Percentiles rank a stretch among this genome's conserved stretches.
Conservation (phyloP, 2,797 vertebrate species). For the Sebastes cheni region DNA sequence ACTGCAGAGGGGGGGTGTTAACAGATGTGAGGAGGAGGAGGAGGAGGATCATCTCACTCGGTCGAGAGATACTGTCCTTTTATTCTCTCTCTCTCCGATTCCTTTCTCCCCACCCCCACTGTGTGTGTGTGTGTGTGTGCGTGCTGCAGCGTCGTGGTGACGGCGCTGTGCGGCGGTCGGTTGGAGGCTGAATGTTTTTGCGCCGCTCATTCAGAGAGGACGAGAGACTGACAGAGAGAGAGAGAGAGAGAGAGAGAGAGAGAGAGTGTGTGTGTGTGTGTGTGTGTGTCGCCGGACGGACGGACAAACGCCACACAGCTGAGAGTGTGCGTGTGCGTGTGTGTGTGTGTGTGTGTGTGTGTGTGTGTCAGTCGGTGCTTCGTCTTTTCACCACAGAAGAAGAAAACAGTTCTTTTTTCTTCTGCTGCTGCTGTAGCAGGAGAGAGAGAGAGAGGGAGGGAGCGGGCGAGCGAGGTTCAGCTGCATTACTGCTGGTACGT, state of each 20-base stretch:
- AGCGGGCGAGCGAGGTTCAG: constrained; percentile 18
- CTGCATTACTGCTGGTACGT: constrained; percentile 43
- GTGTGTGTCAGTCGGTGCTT: not conserved
- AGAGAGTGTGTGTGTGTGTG: too few relatives aligned
- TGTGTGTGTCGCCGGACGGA: not conserved
- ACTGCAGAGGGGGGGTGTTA: not conserved
- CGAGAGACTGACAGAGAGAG: not conserved
- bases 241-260: not conserved
- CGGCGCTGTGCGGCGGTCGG: too few relatives aligned
- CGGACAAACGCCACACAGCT: constrained; percentile 14
- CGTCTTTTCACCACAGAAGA: constrained; percentile 37
- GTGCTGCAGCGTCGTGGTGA: too few relatives aligned
- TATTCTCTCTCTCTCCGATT: constrained; percentile 25
- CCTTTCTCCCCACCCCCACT: constrained; percentile 46
- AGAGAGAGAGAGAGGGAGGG: constrained; percentile 9
- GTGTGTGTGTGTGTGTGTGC: too few relatives aligned
- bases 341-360: not conserved
- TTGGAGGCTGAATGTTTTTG: too few relatives aligned
- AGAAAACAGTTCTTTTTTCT: constrained; percentile 24
- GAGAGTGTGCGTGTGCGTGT: constrained; percentile 4
- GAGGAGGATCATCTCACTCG: not conserved
- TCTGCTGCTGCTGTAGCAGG: constrained; percentile 24
- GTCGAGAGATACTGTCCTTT: constrained; percentile 7
- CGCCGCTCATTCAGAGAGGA: constrained; percentile 26
- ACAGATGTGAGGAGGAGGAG: constrained; percentile 24